Base-by-base conservation (phyloP, 35 echinoderm and acorn worm genomes). In the Eucidaris tribuloides region DNA sequence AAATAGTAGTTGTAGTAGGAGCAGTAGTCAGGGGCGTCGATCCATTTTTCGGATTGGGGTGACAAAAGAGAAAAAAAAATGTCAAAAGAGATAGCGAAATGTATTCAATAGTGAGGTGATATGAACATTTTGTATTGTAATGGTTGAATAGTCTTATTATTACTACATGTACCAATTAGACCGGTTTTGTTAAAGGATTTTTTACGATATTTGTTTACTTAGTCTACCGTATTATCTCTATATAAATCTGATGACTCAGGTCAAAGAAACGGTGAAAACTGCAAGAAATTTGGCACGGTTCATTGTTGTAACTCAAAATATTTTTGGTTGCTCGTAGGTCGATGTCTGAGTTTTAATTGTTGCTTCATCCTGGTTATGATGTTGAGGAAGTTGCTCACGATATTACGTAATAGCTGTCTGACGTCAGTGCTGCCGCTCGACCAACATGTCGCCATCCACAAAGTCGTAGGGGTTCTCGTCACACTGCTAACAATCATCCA, bases 381-480 rank as follows among this genome's bases (percentile, higher is more conserved):
- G 94, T 46, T 97, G 3, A 81, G 90, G 62, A 97, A 97, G 59
- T 85, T 62, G 41, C 68, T 97, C 31, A 97, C 94, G 7, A 29
- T 65, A 25, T 46, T 97, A 32, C 94, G 94, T 3, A 83, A 85
- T 23, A 97, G 89, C 23, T 84, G 70, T 25, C 31, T 97, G 50
- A 59, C 64, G 7, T 34, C 82, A 14, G 64, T 81, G 25, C 78
- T 97, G 18, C 87, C 88, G 44, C 79, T 92, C 7, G 94, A 97
- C 62, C 94, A 97, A 42, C 90, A 97, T 34, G 86, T 97, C 14
- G 35, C 46, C 14, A 65, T 97, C 7, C 94, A 97, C 64, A 97
- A 97, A 66, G 49, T 92, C 29, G 94, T 97, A 28, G 94, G 85
- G 11, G 58, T 77, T 28, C 80, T 86, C 19, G 76, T 97, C 27